phyloP scores from a whole-genome alignment of 37 sponge, comb jelly and placozoan genomes.

The Cladorhizidae sp. region DNA sequence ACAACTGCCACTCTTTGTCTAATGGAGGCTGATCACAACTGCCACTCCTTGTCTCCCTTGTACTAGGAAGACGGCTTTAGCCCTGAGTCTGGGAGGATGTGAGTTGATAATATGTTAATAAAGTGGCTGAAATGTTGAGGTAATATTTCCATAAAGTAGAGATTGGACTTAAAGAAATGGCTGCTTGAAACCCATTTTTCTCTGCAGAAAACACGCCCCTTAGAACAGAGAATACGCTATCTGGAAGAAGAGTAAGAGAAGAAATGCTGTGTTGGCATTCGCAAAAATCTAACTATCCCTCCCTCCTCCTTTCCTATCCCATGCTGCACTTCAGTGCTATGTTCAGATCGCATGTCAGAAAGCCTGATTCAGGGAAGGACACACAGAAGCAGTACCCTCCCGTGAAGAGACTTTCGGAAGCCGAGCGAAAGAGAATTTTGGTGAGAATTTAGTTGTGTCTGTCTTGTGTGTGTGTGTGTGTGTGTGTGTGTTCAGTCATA shows the following conservation, averaged over 20 bases:
- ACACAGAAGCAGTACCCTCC: slow-evolving; percentile 53
- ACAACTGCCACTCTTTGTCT: too few species aligned
- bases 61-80: too few species aligned
- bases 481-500: background rate
- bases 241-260: slow-evolving; percentile 54
- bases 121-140: too few species aligned
- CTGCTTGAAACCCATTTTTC: too few species aligned
- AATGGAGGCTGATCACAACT: too few species aligned
- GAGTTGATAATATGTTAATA: too few species aligned
- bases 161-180: too few species aligned
- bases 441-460: slow-evolving; percentile 26
- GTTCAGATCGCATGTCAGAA: background rate
- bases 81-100: too few species aligned
- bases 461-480: background rate
- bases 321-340: slow-evolving; percentile 4
- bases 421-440: slow-evolving; percentile 78
- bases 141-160: too few species aligned
- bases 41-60: too few species aligned
- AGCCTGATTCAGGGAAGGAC: background rate
- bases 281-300: background rate
- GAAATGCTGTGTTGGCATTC: background rate
- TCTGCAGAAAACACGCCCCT: slow-evolving; percentile 3
- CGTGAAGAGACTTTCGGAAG: slow-evolving; percentile 50
- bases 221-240: slow-evolving; percentile 34
- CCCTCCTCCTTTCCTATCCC: too few species aligned